phyloP scores from a whole-genome alignment of 2,888 invertebrate species.

The Luffia ferchaultella region DNA sequence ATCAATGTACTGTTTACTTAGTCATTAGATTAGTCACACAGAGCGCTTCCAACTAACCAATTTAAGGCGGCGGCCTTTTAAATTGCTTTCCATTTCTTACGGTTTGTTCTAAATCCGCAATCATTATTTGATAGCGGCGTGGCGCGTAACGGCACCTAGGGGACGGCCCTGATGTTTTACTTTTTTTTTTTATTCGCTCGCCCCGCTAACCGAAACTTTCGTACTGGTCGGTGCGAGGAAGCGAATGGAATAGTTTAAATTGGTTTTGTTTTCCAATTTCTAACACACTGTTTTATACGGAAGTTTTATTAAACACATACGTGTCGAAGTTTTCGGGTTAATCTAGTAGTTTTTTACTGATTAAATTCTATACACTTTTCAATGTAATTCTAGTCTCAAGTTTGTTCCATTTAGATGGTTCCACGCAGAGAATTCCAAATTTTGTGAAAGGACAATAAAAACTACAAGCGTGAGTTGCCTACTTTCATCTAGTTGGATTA shows the following conservation, averaged over 20 bases:
- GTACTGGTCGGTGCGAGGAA: constrained; percentile 16
- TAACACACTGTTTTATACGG: constrained; percentile 6
- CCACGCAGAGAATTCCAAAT: too few relatives aligned
- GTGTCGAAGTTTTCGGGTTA: neutral
- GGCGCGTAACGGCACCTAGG: constrained; percentile 16
- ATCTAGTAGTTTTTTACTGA: neutral
- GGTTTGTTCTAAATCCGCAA: constrained; percentile 19
- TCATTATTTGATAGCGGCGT: constrained; percentile 21
- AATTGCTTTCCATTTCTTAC: constrained; percentile 22
- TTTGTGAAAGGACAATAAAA: too few relatives aligned
- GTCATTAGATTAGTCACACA: constrained; percentile 25
- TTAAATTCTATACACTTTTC: too few relatives aligned
- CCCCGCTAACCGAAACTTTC: constrained; percentile 10
- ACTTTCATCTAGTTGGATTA: too few relatives aligned
- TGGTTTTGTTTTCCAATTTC: constrained; percentile 21
- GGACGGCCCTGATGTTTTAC: constrained; percentile 15
- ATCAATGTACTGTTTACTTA: constrained; percentile 25
- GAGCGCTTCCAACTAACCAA: constrained; percentile 18
- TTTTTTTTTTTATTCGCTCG: constrained; percentile 12
- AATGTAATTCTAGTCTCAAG: too few relatives aligned
- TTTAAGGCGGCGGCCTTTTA: constrained; percentile 21
- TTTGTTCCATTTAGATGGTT: too few relatives aligned
- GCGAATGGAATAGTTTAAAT: constrained; percentile 19
- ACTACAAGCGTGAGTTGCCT: too few relatives aligned
- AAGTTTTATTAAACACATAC: constrained; percentile 3